Conservation (phyloP, 2,113 vertebrate genomes). For the Pseudorhombus dupliciocellatus region DNA sequence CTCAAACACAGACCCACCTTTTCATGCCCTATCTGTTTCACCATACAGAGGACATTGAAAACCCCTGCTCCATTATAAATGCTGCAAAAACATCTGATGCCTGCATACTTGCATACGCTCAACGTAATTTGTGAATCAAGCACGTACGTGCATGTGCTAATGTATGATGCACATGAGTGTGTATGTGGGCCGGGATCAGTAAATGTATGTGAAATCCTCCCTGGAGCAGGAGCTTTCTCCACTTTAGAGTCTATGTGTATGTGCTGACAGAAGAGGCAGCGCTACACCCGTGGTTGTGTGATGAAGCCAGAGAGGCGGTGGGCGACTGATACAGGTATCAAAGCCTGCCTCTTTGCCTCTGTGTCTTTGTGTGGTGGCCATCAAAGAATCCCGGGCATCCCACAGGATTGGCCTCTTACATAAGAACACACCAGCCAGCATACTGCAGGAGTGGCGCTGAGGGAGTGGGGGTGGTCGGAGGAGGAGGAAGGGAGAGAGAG, state of each 20-base stretch:
- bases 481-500: constrained; percentile 43
- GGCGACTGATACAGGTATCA: constrained; percentile 71
- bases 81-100: background rate
- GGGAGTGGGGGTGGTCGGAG: constrained; percentile 51
- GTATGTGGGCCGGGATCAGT: constrained; percentile 10
- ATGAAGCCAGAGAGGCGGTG: constrained; percentile 56
- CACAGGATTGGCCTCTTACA: constrained; percentile 75
- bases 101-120: background rate
- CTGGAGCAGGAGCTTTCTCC: constrained; percentile 31
- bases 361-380: constrained; percentile 69
- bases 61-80: background rate
- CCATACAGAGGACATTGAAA: background rate
- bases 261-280: constrained; percentile 45
- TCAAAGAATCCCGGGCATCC: constrained; percentile 75
- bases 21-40: no score
- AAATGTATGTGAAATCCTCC: constrained; percentile 36
- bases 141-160: background rate
- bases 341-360: constrained; percentile 72
- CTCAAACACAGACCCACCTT: background rate
- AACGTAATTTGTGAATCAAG: background rate
- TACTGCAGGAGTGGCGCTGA: constrained; percentile 57
- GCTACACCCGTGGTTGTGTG: constrained; percentile 52
- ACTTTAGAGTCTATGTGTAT: constrained; percentile 40
- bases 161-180: background rate
- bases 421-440: constrained; percentile 75